Percentiles rank a stretch among this genome's conserved stretches.
These are phyloP conservation scores for Papilio machaon DNA, from an alignment of 1,140 invertebrate genomes.

Conservation along the genomic window DNA sequence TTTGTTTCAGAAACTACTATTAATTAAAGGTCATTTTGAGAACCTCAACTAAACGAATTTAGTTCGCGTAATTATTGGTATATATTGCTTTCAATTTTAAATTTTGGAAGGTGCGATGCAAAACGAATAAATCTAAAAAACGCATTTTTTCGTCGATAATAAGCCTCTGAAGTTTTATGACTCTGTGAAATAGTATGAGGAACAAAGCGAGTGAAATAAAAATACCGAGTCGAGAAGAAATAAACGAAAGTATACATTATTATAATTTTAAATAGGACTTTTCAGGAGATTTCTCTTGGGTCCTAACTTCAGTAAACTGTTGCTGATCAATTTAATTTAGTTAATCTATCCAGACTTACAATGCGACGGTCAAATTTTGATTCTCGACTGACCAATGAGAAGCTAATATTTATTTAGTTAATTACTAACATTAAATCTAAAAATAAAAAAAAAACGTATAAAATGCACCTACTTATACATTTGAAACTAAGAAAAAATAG, in stretches of 20 bases:
- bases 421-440: too few species aligned
- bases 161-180: constrained; percentile 47
- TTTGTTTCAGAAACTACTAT: not conserved
- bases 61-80: not conserved
- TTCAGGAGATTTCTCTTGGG: constrained; percentile 49
- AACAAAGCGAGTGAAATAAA: constrained; percentile 70
- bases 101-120: not conserved
- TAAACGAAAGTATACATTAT: constrained; percentile 80
- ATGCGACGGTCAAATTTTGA: not conserved
- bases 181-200: constrained; percentile 53
- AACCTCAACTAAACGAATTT: not conserved
- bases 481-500: not conserved
- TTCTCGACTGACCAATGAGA: not conserved
- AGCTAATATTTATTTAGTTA: not conserved
- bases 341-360: not conserved
- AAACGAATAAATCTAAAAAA: not conserved
- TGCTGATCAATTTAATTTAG: not conserved
- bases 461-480: not conserved
- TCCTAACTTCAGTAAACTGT: constrained; percentile 10
- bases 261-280: constrained; percentile 66
- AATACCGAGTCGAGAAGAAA: constrained; percentile 69
- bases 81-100: not conserved
- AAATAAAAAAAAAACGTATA: too few species aligned
- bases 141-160: constrained; percentile 21
- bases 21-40: not conserved